Evolutionary conservation across 2,888 invertebrate species (phyloP).

Genomic region (Drosophila melanosoma): DNA sequence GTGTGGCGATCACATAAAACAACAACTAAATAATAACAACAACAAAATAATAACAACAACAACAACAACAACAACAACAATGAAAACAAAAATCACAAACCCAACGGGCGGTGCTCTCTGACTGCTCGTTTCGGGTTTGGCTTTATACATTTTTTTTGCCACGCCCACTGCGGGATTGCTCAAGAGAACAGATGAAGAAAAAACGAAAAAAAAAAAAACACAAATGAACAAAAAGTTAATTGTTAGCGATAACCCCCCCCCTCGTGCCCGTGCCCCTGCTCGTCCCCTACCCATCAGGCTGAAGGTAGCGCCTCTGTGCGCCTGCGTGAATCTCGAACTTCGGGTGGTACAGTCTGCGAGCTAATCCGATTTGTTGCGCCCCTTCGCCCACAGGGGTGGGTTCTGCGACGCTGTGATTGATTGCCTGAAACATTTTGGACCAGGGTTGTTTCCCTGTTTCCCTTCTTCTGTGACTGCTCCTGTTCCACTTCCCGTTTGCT

Average conservation of each 20-base stretch:
- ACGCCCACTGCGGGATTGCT: slow-evolving; percentile 52
- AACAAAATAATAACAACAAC: slow-evolving; percentile 13
- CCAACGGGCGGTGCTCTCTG: slow-evolving; percentile 48
- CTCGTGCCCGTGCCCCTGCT: fast-evolving
- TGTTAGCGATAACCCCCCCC: slow-evolving; percentile 62
- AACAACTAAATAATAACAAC: neutral
- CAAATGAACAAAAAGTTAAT: slow-evolving; percentile 68
- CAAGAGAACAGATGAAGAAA: neutral
- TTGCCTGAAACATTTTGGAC: slow-evolving; percentile 62
- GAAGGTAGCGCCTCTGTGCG: slow-evolving; percentile 47
- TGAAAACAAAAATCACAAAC: slow-evolving; percentile 28
- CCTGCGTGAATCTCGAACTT: slow-evolving; percentile 66
- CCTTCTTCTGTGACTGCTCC: slow-evolving; percentile 18
- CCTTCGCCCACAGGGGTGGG: slow-evolving; percentile 61
- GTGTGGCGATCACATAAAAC: slow-evolving; percentile 14
- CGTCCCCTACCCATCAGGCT: neutral
- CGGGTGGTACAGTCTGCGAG: slow-evolving; percentile 74
- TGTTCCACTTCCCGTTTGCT: neutral
- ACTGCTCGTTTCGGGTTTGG: slow-evolving; percentile 62
- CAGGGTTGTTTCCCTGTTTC: slow-evolving; percentile 55
- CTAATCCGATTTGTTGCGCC: slow-evolving; percentile 78
- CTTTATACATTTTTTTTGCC: slow-evolving; percentile 19
- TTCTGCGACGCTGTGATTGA: slow-evolving; percentile 77
- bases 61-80: slow-evolving; percentile 5
- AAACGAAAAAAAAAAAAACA: neutral